Evolutionary conservation across 2,113 vertebrate genomes (phyloP).

Genomic region (Gobius niger): DNA sequence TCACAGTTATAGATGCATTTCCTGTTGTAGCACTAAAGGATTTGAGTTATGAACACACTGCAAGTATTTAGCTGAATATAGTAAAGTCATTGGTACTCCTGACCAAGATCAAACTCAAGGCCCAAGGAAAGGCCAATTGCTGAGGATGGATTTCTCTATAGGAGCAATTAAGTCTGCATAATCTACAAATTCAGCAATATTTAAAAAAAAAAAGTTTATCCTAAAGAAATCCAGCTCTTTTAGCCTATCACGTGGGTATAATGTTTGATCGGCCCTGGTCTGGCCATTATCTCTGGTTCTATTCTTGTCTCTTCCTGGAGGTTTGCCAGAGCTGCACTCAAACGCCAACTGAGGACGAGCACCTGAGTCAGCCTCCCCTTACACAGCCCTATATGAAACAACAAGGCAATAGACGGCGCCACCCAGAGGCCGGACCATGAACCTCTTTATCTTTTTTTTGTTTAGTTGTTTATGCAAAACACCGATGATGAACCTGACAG

Average conservation of each 20-base stretch:
- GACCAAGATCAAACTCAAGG: too few relatives aligned
- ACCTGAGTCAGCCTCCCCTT: slow-evolving; percentile 8
- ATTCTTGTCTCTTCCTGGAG: neutral
- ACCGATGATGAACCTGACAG: too few relatives aligned
- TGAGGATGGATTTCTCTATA: too few relatives aligned
- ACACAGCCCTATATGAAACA: neutral
- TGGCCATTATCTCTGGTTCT: neutral
- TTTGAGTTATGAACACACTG: too few relatives aligned
- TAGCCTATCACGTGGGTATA: neutral
- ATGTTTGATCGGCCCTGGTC: neutral
- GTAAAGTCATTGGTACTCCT: too few relatives aligned
- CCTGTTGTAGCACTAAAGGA: too few relatives aligned
- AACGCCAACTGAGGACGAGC: neutral
- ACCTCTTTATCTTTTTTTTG: neutral
- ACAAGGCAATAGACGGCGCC: neutral
- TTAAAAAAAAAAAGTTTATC: neutral
- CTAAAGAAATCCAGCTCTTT: neutral
- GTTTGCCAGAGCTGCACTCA: neutral
- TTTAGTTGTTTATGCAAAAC: too few relatives aligned
- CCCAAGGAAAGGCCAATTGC: too few relatives aligned
- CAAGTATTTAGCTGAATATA: too few relatives aligned
- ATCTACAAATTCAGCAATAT: too few relatives aligned
- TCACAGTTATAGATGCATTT: too few relatives aligned
- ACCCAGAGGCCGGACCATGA: neutral
- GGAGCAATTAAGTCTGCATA: too few relatives aligned